Evolutionary conservation across 1,140 invertebrate genomes (phyloP).

Genomic region (Drosophila tani): DNA sequence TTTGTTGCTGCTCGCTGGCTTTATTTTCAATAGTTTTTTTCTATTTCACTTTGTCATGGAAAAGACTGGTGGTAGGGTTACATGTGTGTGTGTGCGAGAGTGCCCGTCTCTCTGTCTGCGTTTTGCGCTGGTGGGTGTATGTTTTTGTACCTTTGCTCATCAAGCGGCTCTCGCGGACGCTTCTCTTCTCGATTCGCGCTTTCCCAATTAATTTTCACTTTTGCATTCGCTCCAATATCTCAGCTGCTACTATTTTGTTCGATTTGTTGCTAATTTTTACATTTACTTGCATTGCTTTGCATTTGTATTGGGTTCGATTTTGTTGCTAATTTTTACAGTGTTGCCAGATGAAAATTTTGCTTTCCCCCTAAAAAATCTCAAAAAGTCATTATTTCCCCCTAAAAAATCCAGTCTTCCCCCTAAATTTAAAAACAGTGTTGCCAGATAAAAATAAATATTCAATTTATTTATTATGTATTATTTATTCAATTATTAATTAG

Average conservation of each 20-base stretch:
- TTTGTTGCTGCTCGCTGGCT: constrained; percentile 37
- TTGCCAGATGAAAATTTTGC: too few species aligned
- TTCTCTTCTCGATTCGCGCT: constrained; percentile 15
- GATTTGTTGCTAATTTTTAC: constrained; percentile 43
- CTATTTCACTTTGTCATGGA: constrained; percentile 79
- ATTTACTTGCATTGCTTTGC: constrained; percentile 59
- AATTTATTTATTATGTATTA: too few species aligned
- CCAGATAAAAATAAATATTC: too few species aligned
- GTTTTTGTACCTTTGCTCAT: constrained; percentile 71
- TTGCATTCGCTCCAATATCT: constrained; percentile 8
- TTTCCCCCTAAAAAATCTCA: too few species aligned
- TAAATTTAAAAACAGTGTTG: too few species aligned
- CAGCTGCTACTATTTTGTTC: constrained; percentile 20
- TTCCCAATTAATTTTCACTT: constrained; percentile 27
- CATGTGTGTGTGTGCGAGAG: constrained; percentile 33
- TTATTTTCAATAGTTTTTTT: constrained; percentile 43
- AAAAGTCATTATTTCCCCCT: too few species aligned
- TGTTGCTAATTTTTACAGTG: constrained; percentile 34
- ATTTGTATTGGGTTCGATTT: constrained; percentile 45
- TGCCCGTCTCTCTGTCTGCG: constrained; percentile 31
- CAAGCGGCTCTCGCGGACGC: constrained; percentile 49
- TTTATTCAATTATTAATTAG: too few species aligned
- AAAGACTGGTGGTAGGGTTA: constrained; percentile 35
- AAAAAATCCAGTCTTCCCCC: too few species aligned
- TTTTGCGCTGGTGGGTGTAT: constrained; percentile 42